Percentiles rank a stretch among this genome's conserved stretches.
Conservation (phyloP, 92 coral and sea anemone genomes). For the Zoanthus sociatus region DNA sequence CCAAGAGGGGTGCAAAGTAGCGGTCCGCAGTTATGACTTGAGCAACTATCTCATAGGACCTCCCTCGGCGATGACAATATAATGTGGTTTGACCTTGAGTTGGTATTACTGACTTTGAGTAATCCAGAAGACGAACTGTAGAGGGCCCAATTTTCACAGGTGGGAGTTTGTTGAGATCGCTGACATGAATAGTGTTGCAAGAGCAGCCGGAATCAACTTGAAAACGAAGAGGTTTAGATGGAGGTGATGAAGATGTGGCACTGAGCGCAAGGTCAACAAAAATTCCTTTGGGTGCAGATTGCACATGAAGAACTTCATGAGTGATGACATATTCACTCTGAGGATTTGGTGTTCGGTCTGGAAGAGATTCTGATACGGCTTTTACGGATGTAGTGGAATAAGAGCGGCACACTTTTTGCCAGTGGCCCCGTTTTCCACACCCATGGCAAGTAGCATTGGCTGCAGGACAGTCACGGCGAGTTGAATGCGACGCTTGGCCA, state of each 20-base stretch:
- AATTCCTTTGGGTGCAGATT: slow-evolving; percentile 61
- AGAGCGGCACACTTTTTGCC: slow-evolving; percentile 57
- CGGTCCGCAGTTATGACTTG: slow-evolving; percentile 51
- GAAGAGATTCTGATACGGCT: slow-evolving; percentile 30
- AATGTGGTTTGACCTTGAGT: slow-evolving; percentile 65
- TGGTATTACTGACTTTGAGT: slow-evolving; percentile 72
- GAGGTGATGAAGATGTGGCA: slow-evolving; percentile 30
- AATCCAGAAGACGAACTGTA: slow-evolving; percentile 66
- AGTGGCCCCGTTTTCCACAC: slow-evolving; percentile 72
- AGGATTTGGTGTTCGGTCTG: slow-evolving; percentile 11
- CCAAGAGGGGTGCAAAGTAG: slow-evolving; percentile 64
- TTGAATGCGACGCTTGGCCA: slow-evolving; percentile 52
- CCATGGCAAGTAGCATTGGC: slow-evolving; percentile 58
- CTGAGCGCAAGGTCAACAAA: slow-evolving; percentile 69
- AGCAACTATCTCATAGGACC: slow-evolving; percentile 47
- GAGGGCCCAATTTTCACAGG: slow-evolving; percentile 64
- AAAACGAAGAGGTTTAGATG: slow-evolving; percentile 41
- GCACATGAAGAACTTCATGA: slow-evolving; percentile 57
- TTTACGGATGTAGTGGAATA: slow-evolving; percentile 38
- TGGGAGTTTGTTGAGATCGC: slow-evolving; percentile 61
- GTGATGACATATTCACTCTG: slow-evolving; percentile 41
- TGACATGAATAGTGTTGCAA: slow-evolving; percentile 72
- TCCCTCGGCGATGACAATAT: slow-evolving; percentile 64
- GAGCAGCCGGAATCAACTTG: slow-evolving; percentile 66
- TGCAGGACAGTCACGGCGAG: slow-evolving; percentile 68